Conservation (phyloP, 2,888 invertebrate species). For the Tachystola acroxantha region DNA sequence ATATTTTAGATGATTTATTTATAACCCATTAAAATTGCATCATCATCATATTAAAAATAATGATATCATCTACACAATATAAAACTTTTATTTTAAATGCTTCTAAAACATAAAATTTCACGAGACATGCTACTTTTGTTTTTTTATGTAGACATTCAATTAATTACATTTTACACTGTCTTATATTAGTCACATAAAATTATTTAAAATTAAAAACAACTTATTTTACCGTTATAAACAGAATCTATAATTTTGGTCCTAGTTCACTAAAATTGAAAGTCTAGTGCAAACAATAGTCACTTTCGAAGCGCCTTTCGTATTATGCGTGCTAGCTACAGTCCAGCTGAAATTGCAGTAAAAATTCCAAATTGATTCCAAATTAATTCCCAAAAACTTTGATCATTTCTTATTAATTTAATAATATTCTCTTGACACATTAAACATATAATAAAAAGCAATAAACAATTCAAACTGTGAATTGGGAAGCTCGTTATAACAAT, state of each 20-base stretch:
- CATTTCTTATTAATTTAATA: background rate
- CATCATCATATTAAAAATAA: constrained; percentile 72
- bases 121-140: constrained; percentile 55
- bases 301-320: constrained; percentile 1
- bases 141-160: constrained; percentile 32
- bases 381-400: constrained; percentile 6
- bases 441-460: constrained; percentile 30
- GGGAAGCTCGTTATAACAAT: constrained; percentile 23
- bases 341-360: constrained; percentile 6
- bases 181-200: constrained; percentile 58
- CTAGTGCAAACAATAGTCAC: background rate
- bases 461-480: constrained; percentile 22
- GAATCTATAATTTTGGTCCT: constrained; percentile 65
- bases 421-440: background rate
- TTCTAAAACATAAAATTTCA: constrained; percentile 71
- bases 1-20: constrained; percentile 66
- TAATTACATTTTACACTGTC: constrained; percentile 51
- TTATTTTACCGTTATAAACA: constrained; percentile 48
- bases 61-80: constrained; percentile 63
- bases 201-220: constrained; percentile 68
- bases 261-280: constrained; percentile 37
- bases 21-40: constrained; percentile 72
- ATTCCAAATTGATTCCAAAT: constrained; percentile 16
- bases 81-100: constrained; percentile 68
- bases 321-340: constrained; percentile 1